These are phyloP conservation scores for Trachurus trachurus DNA, from an alignment of 2,797 vertebrate genomes.

Conservation along the genomic window DNA sequence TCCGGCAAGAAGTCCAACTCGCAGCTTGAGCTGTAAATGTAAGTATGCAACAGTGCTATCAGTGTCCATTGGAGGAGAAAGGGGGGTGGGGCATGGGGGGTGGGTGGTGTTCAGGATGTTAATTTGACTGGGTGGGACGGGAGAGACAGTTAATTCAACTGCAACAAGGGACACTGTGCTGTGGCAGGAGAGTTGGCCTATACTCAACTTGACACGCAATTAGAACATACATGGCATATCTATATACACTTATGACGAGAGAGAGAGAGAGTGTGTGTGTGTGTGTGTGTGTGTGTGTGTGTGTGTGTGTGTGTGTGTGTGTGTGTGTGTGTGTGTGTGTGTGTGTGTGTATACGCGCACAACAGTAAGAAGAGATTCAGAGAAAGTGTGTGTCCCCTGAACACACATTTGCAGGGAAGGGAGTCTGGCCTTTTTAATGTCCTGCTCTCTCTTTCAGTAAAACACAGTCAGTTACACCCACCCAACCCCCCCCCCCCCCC, in stretches of 20 bases:
- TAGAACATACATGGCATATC: conserved; percentile 66
- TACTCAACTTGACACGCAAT: conserved; percentile 70
- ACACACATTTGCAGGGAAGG: conserved; percentile 37
- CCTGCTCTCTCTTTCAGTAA: conserved; percentile 6
- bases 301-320: conserved; percentile 3
- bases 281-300: conserved; percentile 26
- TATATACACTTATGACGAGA: conserved; percentile 31
- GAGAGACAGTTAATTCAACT: conserved; percentile 51
- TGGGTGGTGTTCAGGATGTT: conserved; percentile 34
- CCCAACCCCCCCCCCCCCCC: not conserved
- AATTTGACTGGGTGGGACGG: conserved; percentile 58
- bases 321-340: conserved; percentile 15
- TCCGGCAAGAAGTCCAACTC: not conserved
- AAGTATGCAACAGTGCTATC: conserved; percentile 34
- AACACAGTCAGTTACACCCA: not conserved
- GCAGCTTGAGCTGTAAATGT: conserved; percentile 19
- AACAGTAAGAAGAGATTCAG: not conserved
- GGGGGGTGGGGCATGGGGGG: not conserved
- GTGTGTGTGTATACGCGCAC: no score
- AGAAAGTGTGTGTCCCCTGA: not conserved
- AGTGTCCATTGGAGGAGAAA: conserved; percentile 36
- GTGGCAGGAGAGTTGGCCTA: conserved; percentile 60
- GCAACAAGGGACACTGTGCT: conserved; percentile 51
- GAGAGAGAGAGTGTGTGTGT: conserved; percentile 28
- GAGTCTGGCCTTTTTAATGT: conserved; percentile 45